A percentile compares a stretch with the other conserved stretches of the same genome.
Conservation (phyloP, 2,797 vertebrate species). For the Tragelaphus oryx region DNA sequence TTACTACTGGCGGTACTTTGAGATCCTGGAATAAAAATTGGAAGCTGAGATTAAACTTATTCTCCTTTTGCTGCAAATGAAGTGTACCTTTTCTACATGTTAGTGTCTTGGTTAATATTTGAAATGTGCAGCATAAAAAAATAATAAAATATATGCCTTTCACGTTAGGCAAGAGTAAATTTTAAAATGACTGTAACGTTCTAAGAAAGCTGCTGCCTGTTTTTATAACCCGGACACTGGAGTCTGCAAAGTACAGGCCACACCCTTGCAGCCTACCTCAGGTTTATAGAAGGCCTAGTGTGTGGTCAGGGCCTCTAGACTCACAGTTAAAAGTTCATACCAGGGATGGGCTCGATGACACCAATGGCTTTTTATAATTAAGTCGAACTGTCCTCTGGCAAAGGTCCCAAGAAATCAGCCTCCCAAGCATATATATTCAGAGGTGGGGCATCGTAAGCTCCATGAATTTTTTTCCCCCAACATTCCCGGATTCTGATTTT, state of each 20-base stretch:
- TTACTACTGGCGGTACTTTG: not conserved
- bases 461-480: not conserved
- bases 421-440: not conserved
- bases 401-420: not conserved
- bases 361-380: not conserved
- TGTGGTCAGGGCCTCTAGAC: constrained; percentile 64
- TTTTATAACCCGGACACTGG: constrained; percentile 70
- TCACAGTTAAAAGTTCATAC: constrained; percentile 51
- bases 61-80: constrained; percentile 27
- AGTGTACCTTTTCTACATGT: not conserved
- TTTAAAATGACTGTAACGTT: constrained; percentile 51
- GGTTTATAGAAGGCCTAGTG: constrained; percentile 57
- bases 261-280: constrained; percentile 49
- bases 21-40: not conserved
- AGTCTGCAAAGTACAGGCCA: constrained; percentile 50
- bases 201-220: constrained; percentile 60
- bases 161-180: constrained; percentile 37
- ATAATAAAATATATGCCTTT: constrained; percentile 28
- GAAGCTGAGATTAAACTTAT: not conserved
- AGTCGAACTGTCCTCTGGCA: not conserved
- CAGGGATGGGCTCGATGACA: constrained; percentile 13
- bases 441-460: not conserved
- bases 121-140: constrained; percentile 30
- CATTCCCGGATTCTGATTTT: constrained; percentile 42
- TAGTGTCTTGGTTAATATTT: not conserved